Conservation (phyloP, 1,140 invertebrate genomes). For the Metaphire vulgaris region DNA sequence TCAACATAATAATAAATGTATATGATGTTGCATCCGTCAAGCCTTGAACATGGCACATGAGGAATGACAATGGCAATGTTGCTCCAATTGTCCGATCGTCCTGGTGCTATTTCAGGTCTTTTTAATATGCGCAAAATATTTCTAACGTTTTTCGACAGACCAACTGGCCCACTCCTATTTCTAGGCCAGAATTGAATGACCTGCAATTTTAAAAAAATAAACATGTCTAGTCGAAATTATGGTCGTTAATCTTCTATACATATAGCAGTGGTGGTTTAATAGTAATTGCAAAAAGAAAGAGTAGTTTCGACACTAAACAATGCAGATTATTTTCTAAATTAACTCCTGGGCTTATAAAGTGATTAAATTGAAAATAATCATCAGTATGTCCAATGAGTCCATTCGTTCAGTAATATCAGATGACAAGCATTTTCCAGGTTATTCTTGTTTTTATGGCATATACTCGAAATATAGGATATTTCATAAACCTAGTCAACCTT, state of each 20-base stretch:
- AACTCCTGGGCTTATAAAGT: too few species aligned
- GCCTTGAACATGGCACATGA: neutral
- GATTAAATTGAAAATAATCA: neutral
- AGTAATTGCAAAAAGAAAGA: neutral
- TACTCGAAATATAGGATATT: too few species aligned
- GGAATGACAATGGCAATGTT: neutral
- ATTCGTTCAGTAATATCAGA: too few species aligned
- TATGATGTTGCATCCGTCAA: neutral
- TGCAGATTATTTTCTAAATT: neutral
- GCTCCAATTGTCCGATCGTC: neutral
- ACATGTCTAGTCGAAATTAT: neutral
- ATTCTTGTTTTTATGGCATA: too few species aligned
- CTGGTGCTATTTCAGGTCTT: neutral
- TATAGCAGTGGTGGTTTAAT: neutral
- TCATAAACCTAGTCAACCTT: too few species aligned
- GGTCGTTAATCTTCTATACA: neutral
- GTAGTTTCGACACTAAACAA: neutral
- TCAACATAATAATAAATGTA: neutral
- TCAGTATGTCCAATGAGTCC: neutral
- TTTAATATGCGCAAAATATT: neutral
- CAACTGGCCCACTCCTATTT: neutral
- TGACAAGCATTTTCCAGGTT: too few species aligned
- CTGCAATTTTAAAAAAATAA: neutral
- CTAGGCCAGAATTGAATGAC: neutral
- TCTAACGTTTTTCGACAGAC: neutral